phyloP scores from a whole-genome alignment of 2,797 vertebrate genomes.

The Myotis vivesi region DNA sequence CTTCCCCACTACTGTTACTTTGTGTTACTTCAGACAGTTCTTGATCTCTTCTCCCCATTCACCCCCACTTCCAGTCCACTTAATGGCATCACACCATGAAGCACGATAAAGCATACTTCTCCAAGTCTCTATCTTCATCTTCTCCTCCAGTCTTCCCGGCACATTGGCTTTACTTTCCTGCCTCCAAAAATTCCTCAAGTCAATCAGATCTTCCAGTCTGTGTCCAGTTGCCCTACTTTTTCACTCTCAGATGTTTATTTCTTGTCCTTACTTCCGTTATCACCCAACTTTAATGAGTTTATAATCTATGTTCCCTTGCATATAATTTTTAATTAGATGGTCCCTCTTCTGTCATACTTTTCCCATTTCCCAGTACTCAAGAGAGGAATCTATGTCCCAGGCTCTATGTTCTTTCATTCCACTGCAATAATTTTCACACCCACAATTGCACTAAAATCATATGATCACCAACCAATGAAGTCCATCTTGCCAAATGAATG shows the following conservation, averaged over 20 bases:
- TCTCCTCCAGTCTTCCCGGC: not conserved
- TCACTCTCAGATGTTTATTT: not conserved
- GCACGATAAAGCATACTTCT: not conserved
- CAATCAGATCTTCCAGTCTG: not conserved
- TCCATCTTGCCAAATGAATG: not conserved
- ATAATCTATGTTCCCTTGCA: not conserved
- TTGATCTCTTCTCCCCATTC: not conserved
- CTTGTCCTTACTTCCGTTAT: not conserved
- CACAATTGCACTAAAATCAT: not conserved
- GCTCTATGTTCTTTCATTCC: not conserved
- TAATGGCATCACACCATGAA: not conserved
- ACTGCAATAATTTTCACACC: not conserved
- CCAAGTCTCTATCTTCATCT: not conserved
- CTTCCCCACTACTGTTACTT: not conserved
- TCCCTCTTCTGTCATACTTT: not conserved
- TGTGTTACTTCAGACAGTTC: not conserved
- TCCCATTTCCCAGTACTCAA: not conserved
- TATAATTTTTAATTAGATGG: not conserved
- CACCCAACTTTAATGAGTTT: not conserved
- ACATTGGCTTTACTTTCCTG: not conserved
- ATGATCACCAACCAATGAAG: not conserved
- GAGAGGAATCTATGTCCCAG: not conserved
- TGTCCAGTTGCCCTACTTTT: not conserved
- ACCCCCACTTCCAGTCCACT: not conserved
- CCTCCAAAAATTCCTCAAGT: not conserved